These are phyloP conservation scores for Agrochola lychnidis DNA, from an alignment of 2,888 invertebrate species.

Conservation along the genomic window DNA sequence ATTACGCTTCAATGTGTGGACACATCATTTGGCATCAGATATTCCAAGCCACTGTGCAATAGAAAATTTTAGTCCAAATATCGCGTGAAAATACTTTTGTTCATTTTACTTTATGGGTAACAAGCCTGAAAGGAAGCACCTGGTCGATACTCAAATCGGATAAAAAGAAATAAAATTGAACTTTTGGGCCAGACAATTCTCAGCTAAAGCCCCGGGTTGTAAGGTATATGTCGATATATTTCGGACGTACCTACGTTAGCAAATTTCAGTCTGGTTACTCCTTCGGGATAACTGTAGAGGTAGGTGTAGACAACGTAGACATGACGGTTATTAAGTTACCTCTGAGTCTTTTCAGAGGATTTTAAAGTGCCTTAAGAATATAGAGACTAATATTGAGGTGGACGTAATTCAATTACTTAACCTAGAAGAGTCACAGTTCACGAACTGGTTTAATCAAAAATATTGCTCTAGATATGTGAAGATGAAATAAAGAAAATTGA, in stretches of 20 bases:
- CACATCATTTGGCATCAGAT: conserved; percentile 30
- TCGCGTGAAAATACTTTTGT: conserved; percentile 12
- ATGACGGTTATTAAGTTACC: conserved; percentile 27
- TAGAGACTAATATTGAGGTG: too few species aligned
- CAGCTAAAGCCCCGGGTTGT: neutral
- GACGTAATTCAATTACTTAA: too few species aligned
- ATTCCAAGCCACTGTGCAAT: conserved; percentile 6
- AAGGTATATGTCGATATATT: conserved; percentile 9
- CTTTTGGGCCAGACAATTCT: conserved; percentile 44
- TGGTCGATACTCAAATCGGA: conserved; percentile 28
- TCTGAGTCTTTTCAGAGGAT: too few species aligned
- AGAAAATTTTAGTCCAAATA: conserved; percentile 14
- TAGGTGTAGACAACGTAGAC: conserved; percentile 8
- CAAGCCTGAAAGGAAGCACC: conserved; percentile 22
- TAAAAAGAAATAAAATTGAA: conserved; percentile 49
- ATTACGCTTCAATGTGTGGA: conserved; percentile 14
- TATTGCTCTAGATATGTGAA: too few species aligned
- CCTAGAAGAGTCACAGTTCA: too few species aligned
- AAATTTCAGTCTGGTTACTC: conserved; percentile 5
- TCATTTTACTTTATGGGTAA: conserved; percentile 8
- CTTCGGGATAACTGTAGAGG: neutral
- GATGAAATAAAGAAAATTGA: too few species aligned
- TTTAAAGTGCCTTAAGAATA: too few species aligned
- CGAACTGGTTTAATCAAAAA: too few species aligned
- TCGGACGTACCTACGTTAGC: neutral